Percentiles rank a stretch among this genome's conserved stretches.
Conservation (phyloP, 2,113 vertebrate species). For the Actenoides lindsayi region DNA sequence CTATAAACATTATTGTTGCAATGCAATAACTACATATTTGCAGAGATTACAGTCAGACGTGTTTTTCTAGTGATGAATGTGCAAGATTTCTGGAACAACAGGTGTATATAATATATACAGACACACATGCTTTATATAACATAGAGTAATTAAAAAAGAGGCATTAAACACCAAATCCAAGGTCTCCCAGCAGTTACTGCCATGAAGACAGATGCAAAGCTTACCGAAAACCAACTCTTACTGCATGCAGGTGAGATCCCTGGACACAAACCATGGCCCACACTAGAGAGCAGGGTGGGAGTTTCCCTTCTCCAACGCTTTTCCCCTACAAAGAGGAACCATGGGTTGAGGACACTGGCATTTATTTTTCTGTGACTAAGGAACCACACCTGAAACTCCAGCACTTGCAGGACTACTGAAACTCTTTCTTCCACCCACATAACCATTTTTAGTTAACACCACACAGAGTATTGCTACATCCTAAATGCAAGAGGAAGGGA, state of each 20-base stretch:
- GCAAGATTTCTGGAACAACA: not conserved
- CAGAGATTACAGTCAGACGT: not conserved
- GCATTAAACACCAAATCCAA: not conserved
- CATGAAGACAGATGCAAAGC: not conserved
- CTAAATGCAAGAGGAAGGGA: not conserved
- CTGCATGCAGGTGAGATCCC: not conserved
- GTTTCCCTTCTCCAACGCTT: not conserved
- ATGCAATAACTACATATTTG: not conserved
- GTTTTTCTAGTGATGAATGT: not conserved
- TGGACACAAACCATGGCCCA: not conserved
- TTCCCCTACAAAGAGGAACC: not conserved
- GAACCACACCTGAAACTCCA: not conserved
- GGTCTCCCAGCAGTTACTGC: not conserved
- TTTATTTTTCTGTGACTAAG: not conserved
- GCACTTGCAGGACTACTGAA: not conserved
- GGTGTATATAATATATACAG: not conserved
- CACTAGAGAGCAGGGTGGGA: not conserved
- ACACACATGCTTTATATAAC: not conserved
- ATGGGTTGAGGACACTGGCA: rapidly evolving
- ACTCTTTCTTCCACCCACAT: not conserved
- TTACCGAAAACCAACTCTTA: not conserved
- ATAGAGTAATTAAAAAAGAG: not conserved
- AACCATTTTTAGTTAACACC: not conserved
- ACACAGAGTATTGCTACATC: not conserved
- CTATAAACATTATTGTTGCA: not conserved